Conservation (phyloP, 2,888 invertebrate genomes). For the Hirtodrosophila alboralis region DNA sequence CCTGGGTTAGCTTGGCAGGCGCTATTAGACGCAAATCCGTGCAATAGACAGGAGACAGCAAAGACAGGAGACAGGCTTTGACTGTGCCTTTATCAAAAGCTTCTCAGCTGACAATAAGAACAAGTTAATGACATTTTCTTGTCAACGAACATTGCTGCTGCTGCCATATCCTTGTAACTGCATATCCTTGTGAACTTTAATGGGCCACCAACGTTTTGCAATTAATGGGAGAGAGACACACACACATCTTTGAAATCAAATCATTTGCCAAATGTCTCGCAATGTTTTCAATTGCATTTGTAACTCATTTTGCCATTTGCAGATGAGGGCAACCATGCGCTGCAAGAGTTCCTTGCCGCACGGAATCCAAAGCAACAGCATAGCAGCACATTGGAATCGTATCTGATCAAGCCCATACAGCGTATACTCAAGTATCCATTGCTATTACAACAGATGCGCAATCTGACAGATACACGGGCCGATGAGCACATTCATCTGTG, state of each 20-base stretch:
- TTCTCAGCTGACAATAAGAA: constrained; percentile 75
- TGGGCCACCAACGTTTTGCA: constrained; percentile 61
- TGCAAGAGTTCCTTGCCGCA: constrained; percentile 97
- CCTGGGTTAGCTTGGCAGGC: constrained; percentile 23
- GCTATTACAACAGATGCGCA: constrained; percentile 96
- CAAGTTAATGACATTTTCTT: constrained; percentile 80
- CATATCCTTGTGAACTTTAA: constrained; percentile 54
- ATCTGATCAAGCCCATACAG: constrained; percentile 99
- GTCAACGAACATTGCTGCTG: constrained; percentile 41
- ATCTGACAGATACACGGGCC: constrained; percentile 95
- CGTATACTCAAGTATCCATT: constrained; percentile 98
- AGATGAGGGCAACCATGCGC: constrained; percentile 98
- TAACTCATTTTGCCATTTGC: constrained; percentile 23
- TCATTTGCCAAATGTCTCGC: constrained; percentile 76
- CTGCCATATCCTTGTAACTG: constrained; percentile 41
- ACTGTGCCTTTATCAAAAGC: constrained; percentile 76
- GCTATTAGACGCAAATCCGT: constrained; percentile 73
- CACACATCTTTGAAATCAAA: constrained; percentile 75
- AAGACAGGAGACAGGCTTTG: constrained; percentile 66
- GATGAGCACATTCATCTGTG: constrained; percentile 97
- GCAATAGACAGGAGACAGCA: constrained; percentile 57
- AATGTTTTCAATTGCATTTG: constrained; percentile 56
- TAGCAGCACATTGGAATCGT: constrained; percentile 97
- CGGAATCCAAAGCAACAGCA: constrained; percentile 98
- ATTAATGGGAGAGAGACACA: constrained; percentile 65